Evolutionary conservation across 2,888 invertebrate genomes (phyloP), one percentile per base, ranked within the genome.

Genomic region (Cactoblastis cactorum): DNA sequence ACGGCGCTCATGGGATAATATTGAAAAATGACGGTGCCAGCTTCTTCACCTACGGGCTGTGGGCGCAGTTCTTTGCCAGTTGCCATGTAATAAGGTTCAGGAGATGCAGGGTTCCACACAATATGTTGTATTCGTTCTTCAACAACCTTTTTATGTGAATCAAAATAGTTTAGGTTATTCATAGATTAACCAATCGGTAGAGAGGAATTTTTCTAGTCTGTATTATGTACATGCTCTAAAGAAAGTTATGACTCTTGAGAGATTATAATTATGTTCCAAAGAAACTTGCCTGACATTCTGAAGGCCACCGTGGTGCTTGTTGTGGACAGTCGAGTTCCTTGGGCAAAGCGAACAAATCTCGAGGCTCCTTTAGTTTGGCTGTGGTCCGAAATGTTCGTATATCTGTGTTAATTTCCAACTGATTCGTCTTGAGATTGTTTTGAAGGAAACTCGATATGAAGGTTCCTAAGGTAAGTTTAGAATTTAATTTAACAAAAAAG

Each of bases 1-100:
- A 96, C 96, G 50, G 95, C 94, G 75, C 95, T 95, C 84, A 95
- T 94, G 8, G 96, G 96, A 72, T 94, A 94, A 74, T 97, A 97
- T 68, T 95, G 94, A 78, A 93, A 97, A 53, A 96, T 93, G 14
- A 96, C 93, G 11, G 94, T 93, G 45, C 97, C 97, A 56, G 94
- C 93, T 65, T 96, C 96, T 74, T 96, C 96, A 11, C 96, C 96
- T 4, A 96, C 94, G 1, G 96, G 96, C 71, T 95, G 95, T 37
- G 96, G 96, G 71, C 93, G 93, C 17, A 95, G 91, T 83, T 97
- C 97, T 69, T 93, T 92, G 41, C 96, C 96, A 18, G 93, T 93
- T 35, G 93, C 89, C 45, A 91, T 84, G 75, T 96, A 97, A 78
- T 96, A 97, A 0, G 94, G 93, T 74, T 98, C 97, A 38, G 95